These are phyloP conservation scores for Crossaster papposus DNA, from an alignment of 53 echinoderm and acorn worm genomes.

Conservation along the genomic window DNA sequence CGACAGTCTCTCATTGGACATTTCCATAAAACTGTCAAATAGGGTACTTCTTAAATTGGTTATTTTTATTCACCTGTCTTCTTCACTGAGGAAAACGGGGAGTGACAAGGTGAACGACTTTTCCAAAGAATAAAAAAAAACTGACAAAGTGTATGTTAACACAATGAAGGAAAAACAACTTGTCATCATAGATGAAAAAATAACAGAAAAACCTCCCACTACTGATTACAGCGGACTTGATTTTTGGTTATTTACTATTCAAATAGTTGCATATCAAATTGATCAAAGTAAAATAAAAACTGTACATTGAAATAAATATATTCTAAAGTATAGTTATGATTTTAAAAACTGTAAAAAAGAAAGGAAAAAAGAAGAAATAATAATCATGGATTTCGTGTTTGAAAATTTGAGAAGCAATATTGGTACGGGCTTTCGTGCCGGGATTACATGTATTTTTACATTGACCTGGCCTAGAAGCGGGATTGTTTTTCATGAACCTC, in stretches of 20 bases:
- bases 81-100: slow-evolving; percentile 25
- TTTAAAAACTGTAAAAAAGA: too few relatives aligned
- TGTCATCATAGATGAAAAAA: not conserved
- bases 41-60: slow-evolving; percentile 38
- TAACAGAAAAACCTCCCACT: not conserved
- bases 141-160: not conserved
- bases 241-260: not conserved
- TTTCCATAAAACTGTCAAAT: slow-evolving; percentile 21
- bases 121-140: not conserved
- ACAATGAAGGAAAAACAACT: not conserved
- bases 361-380: too few relatives aligned
- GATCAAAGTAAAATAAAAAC: not conserved
- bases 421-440: too few relatives aligned
- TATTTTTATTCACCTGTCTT: slow-evolving; percentile 4
- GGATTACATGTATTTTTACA: too few relatives aligned
- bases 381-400: too few relatives aligned
- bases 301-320: not conserved
- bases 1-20: not conserved
- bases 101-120: not conserved
- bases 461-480: too few relatives aligned
- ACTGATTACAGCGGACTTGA: not conserved
- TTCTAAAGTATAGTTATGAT: too few relatives aligned
- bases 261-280: not conserved
- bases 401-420: too few relatives aligned
- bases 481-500: too few relatives aligned